Evolutionary conservation across 2,113 vertebrate genomes (phyloP).

Genomic region (Crotalus horridus): DNA sequence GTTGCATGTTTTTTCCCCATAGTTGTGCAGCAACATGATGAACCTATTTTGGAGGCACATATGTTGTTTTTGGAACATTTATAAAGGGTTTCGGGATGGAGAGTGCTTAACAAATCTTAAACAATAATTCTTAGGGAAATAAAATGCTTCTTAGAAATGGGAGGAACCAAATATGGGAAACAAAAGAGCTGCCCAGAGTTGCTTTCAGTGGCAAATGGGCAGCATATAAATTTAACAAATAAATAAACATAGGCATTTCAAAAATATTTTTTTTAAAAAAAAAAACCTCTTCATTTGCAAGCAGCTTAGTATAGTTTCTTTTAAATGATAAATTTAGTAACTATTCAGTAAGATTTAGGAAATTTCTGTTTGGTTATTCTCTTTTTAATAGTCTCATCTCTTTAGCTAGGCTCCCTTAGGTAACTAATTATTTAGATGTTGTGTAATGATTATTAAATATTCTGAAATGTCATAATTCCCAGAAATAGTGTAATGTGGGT

Average conservation of each 20-base stretch:
- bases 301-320: background rate
- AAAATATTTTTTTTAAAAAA: conserved; percentile 3
- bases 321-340: background rate
- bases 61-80: background rate
- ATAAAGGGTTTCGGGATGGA: conserved; percentile 11
- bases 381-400: conserved; percentile 40
- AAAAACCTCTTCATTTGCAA: background rate
- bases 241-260: background rate
- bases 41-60: conserved; percentile 43
- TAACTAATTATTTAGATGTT: conserved; percentile 35
- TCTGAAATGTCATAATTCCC: conserved; percentile 45
- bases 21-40: conserved; percentile 25
- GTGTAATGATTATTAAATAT: conserved; percentile 40
- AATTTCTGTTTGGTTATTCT: conserved; percentile 6
- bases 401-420: conserved; percentile 41
- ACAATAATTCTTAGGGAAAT: background rate
- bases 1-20: conserved; percentile 25
- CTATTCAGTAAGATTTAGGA: conserved; percentile 37
- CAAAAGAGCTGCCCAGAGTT: background rate
- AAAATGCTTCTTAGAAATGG: background rate
- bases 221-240: background rate
- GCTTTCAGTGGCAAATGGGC: background rate
- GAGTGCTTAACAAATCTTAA: background rate
- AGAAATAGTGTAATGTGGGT: conserved; percentile 41
- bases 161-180: background rate